Percentiles rank a stretch among this genome's conserved stretches.
These are phyloP conservation scores for Colistium nudipinnis DNA, from an alignment of 2,113 vertebrate species.

Conservation along the genomic window DNA sequence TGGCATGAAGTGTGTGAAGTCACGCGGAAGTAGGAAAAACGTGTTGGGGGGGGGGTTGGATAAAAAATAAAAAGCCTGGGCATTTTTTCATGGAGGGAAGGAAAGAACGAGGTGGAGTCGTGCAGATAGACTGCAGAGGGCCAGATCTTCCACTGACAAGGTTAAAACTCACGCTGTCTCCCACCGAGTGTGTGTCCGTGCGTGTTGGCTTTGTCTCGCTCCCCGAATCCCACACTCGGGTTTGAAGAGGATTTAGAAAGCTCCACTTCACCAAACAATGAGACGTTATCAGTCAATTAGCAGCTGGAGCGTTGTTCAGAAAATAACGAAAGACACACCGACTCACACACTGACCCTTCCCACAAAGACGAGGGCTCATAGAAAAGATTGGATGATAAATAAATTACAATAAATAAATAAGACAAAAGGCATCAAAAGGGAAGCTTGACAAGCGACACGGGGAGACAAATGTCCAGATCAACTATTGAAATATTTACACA, in stretches of 20 bases:
- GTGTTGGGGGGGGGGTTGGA: neutral
- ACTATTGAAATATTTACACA: neutral
- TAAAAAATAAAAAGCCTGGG: neutral
- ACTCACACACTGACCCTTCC: constrained; percentile 5
- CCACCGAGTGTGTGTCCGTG: neutral
- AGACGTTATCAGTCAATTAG: constrained; percentile 20
- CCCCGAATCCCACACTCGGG: neutral
- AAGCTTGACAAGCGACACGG: neutral
- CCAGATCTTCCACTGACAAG: constrained; percentile 16
- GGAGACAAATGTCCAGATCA: neutral
- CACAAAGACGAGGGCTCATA: neutral
- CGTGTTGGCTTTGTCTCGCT: neutral
- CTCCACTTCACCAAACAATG: constrained; percentile 13
- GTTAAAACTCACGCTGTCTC: neutral
- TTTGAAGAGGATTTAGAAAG: neutral
- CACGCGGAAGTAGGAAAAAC: constrained; percentile 8
- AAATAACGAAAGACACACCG: constrained; percentile 5
- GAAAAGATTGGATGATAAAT: neutral
- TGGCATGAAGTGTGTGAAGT: neutral
- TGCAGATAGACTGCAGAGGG: neutral
- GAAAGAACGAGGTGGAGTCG: constrained; percentile 7
- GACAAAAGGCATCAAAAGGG: constrained; percentile 1
- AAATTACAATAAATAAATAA: constrained; percentile 8
- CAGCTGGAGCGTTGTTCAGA: neutral
- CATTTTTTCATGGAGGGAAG: neutral